These are phyloP conservation scores for Coboldia fuscipes DNA, from an alignment of 1,140 invertebrate genomes.

Conservation along the genomic window DNA sequence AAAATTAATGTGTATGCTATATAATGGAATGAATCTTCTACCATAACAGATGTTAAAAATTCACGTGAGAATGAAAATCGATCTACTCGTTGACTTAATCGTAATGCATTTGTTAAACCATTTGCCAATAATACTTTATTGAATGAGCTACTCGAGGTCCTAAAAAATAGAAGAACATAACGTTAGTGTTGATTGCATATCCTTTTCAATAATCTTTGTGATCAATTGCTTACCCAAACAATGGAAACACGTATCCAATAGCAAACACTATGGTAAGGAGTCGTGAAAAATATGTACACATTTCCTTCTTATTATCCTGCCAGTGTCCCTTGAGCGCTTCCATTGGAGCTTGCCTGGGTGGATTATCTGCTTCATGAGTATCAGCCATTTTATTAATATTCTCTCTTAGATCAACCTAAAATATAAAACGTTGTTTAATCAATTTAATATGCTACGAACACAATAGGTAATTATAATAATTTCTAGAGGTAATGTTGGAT, in stretches of 20 bases:
- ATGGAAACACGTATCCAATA: constrained; percentile 62
- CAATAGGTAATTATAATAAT: too few relatives aligned
- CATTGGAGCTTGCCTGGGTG: constrained; percentile 30
- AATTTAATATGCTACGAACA: too few relatives aligned
- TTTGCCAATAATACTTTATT: constrained; percentile 78
- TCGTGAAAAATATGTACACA: constrained; percentile 62
- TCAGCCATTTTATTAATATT: neutral
- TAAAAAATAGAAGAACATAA: constrained; percentile 28
- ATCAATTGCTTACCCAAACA: constrained; percentile 58
- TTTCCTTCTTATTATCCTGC: constrained; percentile 62
- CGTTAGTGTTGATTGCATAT: constrained; percentile 1
- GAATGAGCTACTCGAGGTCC: constrained; percentile 64
- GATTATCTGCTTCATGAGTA: constrained; percentile 4
- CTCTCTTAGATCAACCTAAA: too few relatives aligned
- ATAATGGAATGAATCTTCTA: constrained; percentile 93
- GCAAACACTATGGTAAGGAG: constrained; percentile 64
- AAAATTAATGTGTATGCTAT: constrained; percentile 88
- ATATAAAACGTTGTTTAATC: too few relatives aligned
- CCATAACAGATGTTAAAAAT: constrained; percentile 54
- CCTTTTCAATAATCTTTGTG: too few relatives aligned
- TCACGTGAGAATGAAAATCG: constrained; percentile 54
- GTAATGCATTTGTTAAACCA: constrained; percentile 79
- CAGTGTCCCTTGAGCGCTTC: constrained; percentile 46
- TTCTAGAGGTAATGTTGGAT: too few relatives aligned
- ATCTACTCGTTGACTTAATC: constrained; percentile 82